Evolutionary conservation across 2,113 vertebrate genomes (phyloP), one percentile per base, ranked within the genome.

Genomic region (Brachypodius melanocephalos): DNA sequence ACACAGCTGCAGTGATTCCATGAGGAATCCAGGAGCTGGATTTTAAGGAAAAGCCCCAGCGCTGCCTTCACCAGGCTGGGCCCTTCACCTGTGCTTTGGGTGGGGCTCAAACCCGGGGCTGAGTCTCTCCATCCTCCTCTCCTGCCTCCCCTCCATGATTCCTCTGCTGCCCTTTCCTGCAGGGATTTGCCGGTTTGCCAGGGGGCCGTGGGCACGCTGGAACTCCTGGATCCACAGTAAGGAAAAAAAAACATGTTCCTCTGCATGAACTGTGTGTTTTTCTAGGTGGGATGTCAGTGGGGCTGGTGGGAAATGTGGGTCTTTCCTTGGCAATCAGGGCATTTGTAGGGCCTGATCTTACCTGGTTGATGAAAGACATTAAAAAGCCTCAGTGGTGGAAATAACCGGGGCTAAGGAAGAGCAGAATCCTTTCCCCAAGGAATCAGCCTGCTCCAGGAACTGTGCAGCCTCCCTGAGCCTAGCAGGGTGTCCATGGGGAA

Each of bases 131-230:
- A 40, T 25, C n/a, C 38, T 77, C 49, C 42, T 40, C 38, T 48
- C 43, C 55, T 90, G 26, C 68, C 43, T 26, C 14, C 48, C 48
- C 48, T 49, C 48, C 48, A 49, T 49, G 48, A 8, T n/a, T 77
- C 45, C 46, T 40, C 34, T 48, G 43, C 55, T 90, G 25, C 72
- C 43, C 26, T 90, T 55, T 24, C 63, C 40, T 68, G 4, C 68
- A 99, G 99, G 99, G 99, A 52, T 96, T 97, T 85, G 82, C 89
- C 5, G 98, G 98, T 42, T 87, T 97, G 59, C 77, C 92, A 28
- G 98, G 98, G 24, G 92, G 95, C n/a, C 93, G 59, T 24, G 98
- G 98, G 69, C 86, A 95, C 1, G 29, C 96, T 2, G 98, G 99
- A 58, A 76, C 94, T 29, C 89, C 98, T 69, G 99, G 99, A 93